Evolutionary conservation across 2,888 invertebrate genomes (phyloP), one percentile per base, ranked within the genome.

Genomic region (Mechanitis messenoides): DNA sequence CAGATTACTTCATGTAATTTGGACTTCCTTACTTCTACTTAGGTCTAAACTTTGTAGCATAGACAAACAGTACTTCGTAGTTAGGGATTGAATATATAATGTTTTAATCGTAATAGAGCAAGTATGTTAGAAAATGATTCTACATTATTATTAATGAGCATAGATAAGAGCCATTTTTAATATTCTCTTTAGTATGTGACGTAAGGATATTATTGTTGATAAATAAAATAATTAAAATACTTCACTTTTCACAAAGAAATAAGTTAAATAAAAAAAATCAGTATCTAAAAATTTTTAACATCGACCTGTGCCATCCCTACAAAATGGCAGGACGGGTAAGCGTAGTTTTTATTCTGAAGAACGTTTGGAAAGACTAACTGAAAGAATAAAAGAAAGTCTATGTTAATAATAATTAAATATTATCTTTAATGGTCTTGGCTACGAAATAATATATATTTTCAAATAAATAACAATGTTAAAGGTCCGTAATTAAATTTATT

Each of bases 401-500:
- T 11, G 50, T 50, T 50, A 42, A 58, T 53, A 33, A 28, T 54
- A 54, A 28, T 59, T 60, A 56, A 55, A 33, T 62, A 65, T 62
- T 61, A 55, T 64, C 53, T 60, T 55, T 61, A 61, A 66, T 56
- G 57, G 57, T 59, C 55, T 65, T 67, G 45, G 54, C 46, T 45
- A 61, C 33, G 12, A 33, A 45, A 46, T 42, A 58, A 20, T 57
- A 56, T 60, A 42, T 56, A 54, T 58, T 53, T 56, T 64, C 66
- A 63, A 63, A 64, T 69, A 68, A 66, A 64, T 68, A 74, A 72
- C 64, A 69, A 76, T 84, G 83, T 75, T 84, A 74, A 84, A 83
- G 80, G 83, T 84, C 65, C 63, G 68, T 59, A 35, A 54, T 33
- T 59, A 35, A 56, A 54, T 58, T 60, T 12, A 50, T 45, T 50